Conservation (phyloP, 2,888 invertebrate genomes). For the Ethmia dodecea region DNA sequence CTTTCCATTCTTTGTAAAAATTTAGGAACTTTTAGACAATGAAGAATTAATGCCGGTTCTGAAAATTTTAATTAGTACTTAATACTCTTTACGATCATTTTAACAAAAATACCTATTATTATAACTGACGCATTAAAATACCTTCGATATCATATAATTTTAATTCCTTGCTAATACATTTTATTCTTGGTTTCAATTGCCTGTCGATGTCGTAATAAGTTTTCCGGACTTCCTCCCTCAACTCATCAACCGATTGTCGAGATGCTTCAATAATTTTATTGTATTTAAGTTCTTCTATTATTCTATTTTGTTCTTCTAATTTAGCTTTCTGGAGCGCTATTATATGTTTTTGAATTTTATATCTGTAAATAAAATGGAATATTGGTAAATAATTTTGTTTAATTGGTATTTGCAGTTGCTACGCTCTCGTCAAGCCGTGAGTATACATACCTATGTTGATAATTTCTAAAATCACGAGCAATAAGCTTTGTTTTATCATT, state of each 20-base stretch:
- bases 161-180: conserved; percentile 67
- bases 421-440: too few species aligned
- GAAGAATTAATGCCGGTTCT: conserved; percentile 59
- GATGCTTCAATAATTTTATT: conserved; percentile 83
- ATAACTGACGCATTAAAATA: too few species aligned
- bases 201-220: conserved; percentile 75
- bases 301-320: conserved; percentile 82
- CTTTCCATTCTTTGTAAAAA: conserved; percentile 85
- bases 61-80: conserved; percentile 20
- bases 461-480: conserved; percentile 53
- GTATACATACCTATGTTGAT: conserved; percentile 58
- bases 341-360: conserved; percentile 83
- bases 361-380: conserved; percentile 49
- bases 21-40: conserved; percentile 80
- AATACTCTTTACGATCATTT: too few species aligned
- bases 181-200: conserved; percentile 76
- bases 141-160: conserved; percentile 64
- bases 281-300: conserved; percentile 85
- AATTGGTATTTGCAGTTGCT: neutral
- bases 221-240: conserved; percentile 76
- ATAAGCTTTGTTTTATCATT: conserved; percentile 41
- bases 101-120: too few species aligned
- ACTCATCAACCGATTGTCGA: conserved; percentile 73
- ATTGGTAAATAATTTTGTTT: neutral
- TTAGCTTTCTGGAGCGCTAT: conserved; percentile 84